Evolutionary conservation across 2,888 invertebrate genomes (phyloP), one percentile per base, ranked within the genome.

Genomic region (Caenorhabditis sp.): DNA sequence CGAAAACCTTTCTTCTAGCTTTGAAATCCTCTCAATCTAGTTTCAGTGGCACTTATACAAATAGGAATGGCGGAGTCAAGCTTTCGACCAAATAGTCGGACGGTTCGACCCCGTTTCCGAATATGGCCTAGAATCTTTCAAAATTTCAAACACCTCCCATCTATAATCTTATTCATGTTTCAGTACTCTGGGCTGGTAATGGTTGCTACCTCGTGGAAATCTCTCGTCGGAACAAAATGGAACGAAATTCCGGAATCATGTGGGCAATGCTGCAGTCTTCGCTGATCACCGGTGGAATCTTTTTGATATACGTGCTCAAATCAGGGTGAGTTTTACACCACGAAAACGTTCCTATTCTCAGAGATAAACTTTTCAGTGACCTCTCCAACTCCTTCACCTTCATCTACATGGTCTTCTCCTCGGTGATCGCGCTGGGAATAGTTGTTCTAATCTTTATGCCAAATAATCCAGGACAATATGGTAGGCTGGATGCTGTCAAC

Each of bases 231-330:
- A 83, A 80, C 19, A 85, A 85, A 58, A 66, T 86, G 64, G 79
- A 73, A n/a, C 63, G 87, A 14, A 88, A 88, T 64, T 82, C 83
- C 24, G 87, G 87, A 28, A 86, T 88, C 19, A 74, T 86, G 70
- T 88, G 88, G 88, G 87, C 88, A 16, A 86, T 88, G 87, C 47
- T 87, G 24, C 87, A 87, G 51, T 74, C 85, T 0, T 86, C 86
- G 0, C 47, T 87, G 14, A 80, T 87, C 22, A 79, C 77, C 31
- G 87, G 87, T 16, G 84, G 54, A 24, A 79, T 68, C 59, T 87
- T 80, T 47, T 66, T 83, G 19, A 69, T 79, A 14, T 79, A 49
- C 24, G 68, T 83, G 19, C 44, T 83, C 7, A 35, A 51, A 19
- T 70, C 70, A 28, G 80, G 76, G 84, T 70, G n/a, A 41, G 47